Conservation (phyloP, 2,888 invertebrate genomes). For the Hemithea aestivaria region DNA sequence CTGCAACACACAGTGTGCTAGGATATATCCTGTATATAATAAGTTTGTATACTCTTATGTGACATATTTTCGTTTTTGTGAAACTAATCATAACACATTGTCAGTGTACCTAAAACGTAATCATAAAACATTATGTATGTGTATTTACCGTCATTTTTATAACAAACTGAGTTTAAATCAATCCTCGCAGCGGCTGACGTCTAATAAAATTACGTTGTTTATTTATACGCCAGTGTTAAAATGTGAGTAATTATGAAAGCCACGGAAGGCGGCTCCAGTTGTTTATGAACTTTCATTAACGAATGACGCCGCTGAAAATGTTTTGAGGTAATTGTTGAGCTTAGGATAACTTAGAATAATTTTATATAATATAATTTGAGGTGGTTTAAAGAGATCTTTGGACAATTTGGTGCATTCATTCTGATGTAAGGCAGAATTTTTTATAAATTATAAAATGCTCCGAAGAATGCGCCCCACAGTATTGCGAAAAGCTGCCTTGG, state of each 20-base stretch:
- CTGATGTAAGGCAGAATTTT: too few relatives aligned
- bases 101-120: slow-evolving; percentile 9
- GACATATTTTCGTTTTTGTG: slow-evolving; percentile 11
- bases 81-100: slow-evolving; percentile 7
- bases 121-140: slow-evolving; percentile 12
- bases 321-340: slow-evolving; percentile 12
- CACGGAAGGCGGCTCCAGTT: slow-evolving; percentile 16
- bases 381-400: too few relatives aligned
- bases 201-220: slow-evolving; percentile 28
- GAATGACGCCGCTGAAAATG: slow-evolving; percentile 25
- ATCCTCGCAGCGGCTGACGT: slow-evolving; percentile 19
- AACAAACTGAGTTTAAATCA: slow-evolving; percentile 21
- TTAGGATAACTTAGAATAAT: too few relatives aligned
- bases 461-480: too few relatives aligned
- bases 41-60: too few relatives aligned
- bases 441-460: too few relatives aligned
- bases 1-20: too few relatives aligned
- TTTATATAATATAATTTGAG: too few relatives aligned
- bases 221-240: slow-evolving; percentile 23
- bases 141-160: slow-evolving; percentile 12
- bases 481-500: too few relatives aligned
- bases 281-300: slow-evolving; percentile 23
- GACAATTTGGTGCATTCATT: too few relatives aligned
- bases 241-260: slow-evolving; percentile 25
- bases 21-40: too few relatives aligned